Percentiles rank a stretch among this genome's conserved stretches.
These are phyloP conservation scores for Pollenia angustigena DNA, from an alignment of 2,888 invertebrate genomes.

Conservation along the genomic window DNA sequence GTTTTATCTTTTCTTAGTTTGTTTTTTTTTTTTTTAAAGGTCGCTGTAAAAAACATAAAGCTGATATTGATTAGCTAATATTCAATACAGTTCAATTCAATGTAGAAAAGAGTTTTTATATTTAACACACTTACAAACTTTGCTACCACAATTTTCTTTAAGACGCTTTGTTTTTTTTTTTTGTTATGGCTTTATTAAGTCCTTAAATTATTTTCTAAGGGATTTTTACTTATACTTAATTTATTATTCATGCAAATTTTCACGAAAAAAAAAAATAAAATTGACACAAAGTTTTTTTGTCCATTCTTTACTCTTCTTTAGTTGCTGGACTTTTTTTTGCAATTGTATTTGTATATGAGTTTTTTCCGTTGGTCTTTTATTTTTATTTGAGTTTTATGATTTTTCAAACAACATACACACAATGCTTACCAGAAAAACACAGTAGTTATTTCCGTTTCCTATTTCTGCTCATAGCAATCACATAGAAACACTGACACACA, in stretches of 20 bases:
- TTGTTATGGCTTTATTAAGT: constrained; percentile 32
- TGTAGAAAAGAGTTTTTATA: neutral
- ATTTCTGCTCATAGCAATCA: constrained; percentile 66
- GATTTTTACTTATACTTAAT: constrained; percentile 50
- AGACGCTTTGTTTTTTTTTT: neutral
- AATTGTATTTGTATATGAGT: neutral
- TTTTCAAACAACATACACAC: constrained; percentile 43
- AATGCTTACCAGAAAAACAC: constrained; percentile 49
- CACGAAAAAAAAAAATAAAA: constrained; percentile 58
- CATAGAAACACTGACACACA: constrained; percentile 24
- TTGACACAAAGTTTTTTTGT: constrained; percentile 56
- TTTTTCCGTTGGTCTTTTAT: neutral
- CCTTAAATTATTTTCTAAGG: constrained; percentile 39
- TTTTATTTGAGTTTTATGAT: constrained; percentile 55
- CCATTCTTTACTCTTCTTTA: constrained; percentile 7
- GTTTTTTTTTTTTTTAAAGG: constrained; percentile 8
- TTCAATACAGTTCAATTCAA: constrained; percentile 21
- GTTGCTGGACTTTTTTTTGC: constrained; percentile 21
- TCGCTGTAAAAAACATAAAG: constrained; percentile 20
- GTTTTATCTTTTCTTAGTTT: neutral
- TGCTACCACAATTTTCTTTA: neutral
- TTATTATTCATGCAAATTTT: constrained; percentile 67
- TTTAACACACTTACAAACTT: neutral
- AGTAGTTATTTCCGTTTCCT: constrained; percentile 69
- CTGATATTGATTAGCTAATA: constrained; percentile 53